A percentile compares a stretch with the other conserved stretches of the same genome.
These are phyloP conservation scores for Meiosimyza decipiens DNA, from an alignment of 2,888 invertebrate species.

Conservation along the genomic window DNA sequence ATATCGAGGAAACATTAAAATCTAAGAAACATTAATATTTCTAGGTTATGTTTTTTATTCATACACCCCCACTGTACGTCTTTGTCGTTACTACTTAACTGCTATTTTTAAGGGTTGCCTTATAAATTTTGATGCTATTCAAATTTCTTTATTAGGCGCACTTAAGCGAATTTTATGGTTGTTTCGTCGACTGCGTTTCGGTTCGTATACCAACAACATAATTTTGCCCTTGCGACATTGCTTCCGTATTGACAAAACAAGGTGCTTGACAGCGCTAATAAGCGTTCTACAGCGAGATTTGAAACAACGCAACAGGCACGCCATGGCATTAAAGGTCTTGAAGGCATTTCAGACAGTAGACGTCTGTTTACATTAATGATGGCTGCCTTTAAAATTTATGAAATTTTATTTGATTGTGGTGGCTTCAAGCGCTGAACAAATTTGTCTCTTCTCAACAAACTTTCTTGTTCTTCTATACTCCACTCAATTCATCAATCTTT, in stretches of 20 bases:
- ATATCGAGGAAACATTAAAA: too few species aligned
- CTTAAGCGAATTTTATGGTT: constrained; percentile 13
- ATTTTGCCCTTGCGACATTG: background rate
- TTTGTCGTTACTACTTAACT: background rate
- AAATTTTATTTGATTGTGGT: constrained; percentile 39
- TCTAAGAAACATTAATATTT: too few species aligned
- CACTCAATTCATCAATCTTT: background rate
- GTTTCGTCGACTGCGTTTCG: background rate
- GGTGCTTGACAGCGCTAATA: background rate
- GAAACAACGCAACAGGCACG: constrained; percentile 10
- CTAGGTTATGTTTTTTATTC: too few species aligned
- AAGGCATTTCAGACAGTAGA: background rate
- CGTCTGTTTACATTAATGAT: constrained; percentile 34
- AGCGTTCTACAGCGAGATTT: background rate
- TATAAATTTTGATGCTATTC: background rate
- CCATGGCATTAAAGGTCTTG: background rate
- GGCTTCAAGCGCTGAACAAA: constrained; percentile 32
- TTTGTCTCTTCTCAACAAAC: constrained; percentile 17
- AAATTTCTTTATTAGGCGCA: constrained; percentile 22
- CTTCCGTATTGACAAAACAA: background rate
- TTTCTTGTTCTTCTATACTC: background rate
- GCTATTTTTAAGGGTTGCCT: background rate
- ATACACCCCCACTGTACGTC: background rate
- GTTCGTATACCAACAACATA: background rate
- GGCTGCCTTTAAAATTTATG: constrained; percentile 36